Base-by-base conservation (phyloP, 1,140 invertebrate species). In the Drosophila persimilis region DNA sequence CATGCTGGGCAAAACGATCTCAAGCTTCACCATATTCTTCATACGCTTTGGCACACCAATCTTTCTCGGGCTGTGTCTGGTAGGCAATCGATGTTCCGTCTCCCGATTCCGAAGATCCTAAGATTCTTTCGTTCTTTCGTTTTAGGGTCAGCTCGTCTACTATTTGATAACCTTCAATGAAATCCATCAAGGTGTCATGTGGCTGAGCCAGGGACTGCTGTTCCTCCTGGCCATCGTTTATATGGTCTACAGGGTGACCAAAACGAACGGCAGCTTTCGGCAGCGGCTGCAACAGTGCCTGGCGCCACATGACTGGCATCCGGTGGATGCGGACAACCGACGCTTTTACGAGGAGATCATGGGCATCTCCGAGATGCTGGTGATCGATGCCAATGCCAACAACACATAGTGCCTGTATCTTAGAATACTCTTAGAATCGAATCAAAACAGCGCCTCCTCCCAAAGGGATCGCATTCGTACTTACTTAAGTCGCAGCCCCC, bases 1-100 rank as follows among this genome's bases (percentile, higher is more conserved):
- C 77, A 97, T 97, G 96, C 93, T 96, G 5, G 95, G 95, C 11
- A 93, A 94, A 80, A 94, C 94, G 73, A 93, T 97, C 8, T 93
- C 90, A 77, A 91, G 62, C 61, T 62, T 88, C 15, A 91, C 88
- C 61, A 90, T 91, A 20, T 85, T 77, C 52, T 52, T 79, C 6
- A 79, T 91, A 69, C 78, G 90, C 45, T 90, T 91, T 39, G 39
- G 73, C 44, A 89, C 89, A n/a, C 90, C 90, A 7, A 60, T 80
- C 17, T 80, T 90, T 66, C 24, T 91, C 15, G 63, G 57, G 6
- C 11, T 89, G 0, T 75, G 63, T 24, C 11, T 90, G 77, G 89
- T 90, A 46, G 59, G 61, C 6, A 35, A 20, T 20, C 17, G 4
- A 15, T 35, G 44, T 6, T n/a, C 1, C 20, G 17, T 20, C 22